A percentile compares a stretch with the other conserved stretches of the same genome.
These are phyloP conservation scores for Neoascia interrupta DNA, from an alignment of 2,888 invertebrate genomes.

Conservation along the genomic window DNA sequence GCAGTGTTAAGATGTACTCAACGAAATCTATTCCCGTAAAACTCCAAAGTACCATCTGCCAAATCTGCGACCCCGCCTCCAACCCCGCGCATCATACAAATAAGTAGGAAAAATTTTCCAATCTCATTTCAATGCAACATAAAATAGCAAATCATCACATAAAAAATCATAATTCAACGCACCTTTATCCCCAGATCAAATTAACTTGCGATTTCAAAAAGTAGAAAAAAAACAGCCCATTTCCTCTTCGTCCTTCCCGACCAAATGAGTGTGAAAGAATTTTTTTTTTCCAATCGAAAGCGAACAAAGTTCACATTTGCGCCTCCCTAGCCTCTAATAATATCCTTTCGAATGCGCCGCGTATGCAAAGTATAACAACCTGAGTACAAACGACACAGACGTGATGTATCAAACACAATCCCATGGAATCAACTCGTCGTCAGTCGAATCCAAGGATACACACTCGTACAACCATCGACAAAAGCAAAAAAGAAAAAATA, in stretches of 20 bases:
- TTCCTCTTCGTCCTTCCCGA: not conserved
- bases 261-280: conserved; percentile 41
- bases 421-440: not conserved
- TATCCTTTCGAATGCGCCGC: conserved; percentile 27
- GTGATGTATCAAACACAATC: conserved; percentile 61
- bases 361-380: conserved; percentile 51
- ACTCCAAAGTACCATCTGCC: conserved; percentile 30
- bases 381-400: conserved; percentile 55
- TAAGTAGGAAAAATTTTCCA: conserved; percentile 20
- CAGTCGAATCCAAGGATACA: not conserved
- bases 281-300: conserved; percentile 43
- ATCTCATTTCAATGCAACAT: conserved; percentile 47
- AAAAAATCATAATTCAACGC: conserved; percentile 56
- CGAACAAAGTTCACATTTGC: not conserved
- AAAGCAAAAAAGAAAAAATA: not conserved
- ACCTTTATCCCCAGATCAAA: conserved; percentile 64
- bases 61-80: conserved; percentile 1
- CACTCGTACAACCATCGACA: not conserved
- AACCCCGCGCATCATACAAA: too few relatives aligned
- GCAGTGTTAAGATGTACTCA: too few relatives aligned
- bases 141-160: conserved; percentile 56
- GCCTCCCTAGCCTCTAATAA: not conserved
- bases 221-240: conserved; percentile 1
- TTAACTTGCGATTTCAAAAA: conserved; percentile 62
- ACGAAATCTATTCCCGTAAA: too few relatives aligned